A percentile compares a stretch with the other conserved stretches of the same genome.
Evolutionary conservation across 2,797 vertebrate genomes (phyloP).

Genomic region (Hoplostethus atlanticus): DNA sequence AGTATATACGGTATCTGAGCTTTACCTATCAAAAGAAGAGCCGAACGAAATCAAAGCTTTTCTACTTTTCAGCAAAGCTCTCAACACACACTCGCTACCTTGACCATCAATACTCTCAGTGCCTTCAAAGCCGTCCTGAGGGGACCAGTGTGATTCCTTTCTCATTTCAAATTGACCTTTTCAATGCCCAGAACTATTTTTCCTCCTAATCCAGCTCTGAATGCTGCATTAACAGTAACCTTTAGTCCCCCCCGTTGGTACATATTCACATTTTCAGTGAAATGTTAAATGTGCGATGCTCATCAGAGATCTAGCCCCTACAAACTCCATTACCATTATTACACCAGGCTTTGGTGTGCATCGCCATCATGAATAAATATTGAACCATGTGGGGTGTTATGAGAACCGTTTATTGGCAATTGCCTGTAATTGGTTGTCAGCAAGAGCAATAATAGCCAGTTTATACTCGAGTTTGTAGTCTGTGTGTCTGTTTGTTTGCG

Average conservation of each 20-base stretch:
- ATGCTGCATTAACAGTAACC: slow-evolving; percentile 5
- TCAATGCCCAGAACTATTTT: not conserved
- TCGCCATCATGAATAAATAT: slow-evolving; percentile 23
- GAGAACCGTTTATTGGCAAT: slow-evolving; percentile 22
- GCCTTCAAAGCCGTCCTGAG: not conserved
- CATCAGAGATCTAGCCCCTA: not conserved
- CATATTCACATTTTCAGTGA: slow-evolving; percentile 19
- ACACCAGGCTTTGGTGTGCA: slow-evolving; percentile 9
- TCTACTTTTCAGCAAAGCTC: too few relatives aligned
- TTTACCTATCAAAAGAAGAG: too few relatives aligned
- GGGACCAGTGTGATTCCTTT: not conserved
- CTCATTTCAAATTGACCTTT: slow-evolving; percentile 11
- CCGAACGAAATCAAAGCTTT: too few relatives aligned
- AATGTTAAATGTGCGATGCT: not conserved
- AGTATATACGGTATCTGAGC: too few relatives aligned
- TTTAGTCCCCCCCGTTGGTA: slow-evolving; percentile 14
- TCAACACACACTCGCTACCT: too few relatives aligned
- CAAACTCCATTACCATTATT: slow-evolving; percentile 23
- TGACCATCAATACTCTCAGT: not conserved
- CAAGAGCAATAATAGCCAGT: slow-evolving; percentile 26
- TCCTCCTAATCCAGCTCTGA: not conserved
- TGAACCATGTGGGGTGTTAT: slow-evolving; percentile 3
- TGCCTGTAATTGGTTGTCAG: slow-evolving; percentile 29
- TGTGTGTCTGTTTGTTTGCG: slow-evolving; percentile 7
- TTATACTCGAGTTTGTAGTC: slow-evolving; percentile 16